Evolutionary conservation across 2,888 invertebrate genomes (phyloP).

Genomic region (Dryocosmus kuriphilus): DNA sequence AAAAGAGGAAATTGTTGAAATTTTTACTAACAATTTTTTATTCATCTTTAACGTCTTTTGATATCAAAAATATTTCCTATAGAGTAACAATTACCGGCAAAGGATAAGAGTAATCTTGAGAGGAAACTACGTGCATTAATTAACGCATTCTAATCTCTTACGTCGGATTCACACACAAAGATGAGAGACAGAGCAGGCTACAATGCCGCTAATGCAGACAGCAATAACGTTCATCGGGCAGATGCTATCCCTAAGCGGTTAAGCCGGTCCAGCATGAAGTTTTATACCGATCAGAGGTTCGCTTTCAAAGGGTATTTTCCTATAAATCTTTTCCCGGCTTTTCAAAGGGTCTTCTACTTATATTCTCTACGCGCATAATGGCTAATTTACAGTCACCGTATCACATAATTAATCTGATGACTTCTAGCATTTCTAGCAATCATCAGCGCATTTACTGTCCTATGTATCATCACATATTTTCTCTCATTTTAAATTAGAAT

Average conservation of each 20-base stretch:
- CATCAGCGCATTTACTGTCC: not conserved
- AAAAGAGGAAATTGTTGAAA: too few relatives aligned
- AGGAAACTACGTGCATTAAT: not conserved
- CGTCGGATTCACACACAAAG: not conserved
- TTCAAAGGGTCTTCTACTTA: not conserved
- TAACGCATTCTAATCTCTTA: not conserved
- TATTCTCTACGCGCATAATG: not conserved
- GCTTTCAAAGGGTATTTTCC: constrained; percentile 1
- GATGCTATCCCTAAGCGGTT: not conserved
- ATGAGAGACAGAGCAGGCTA: not conserved
- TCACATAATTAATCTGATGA: constrained; percentile 6
- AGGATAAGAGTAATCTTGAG: not conserved
- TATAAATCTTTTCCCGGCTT: not conserved
- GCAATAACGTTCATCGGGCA: constrained; percentile 4
- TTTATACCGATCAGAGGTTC: not conserved
- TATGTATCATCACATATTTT: not conserved
- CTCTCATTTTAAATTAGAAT: not conserved
- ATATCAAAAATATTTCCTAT: not conserved
- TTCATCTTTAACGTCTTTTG: not conserved
- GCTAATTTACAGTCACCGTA: not conserved
- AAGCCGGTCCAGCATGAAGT: constrained; percentile 1
- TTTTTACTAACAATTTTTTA: too few relatives aligned
- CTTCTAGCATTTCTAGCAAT: constrained; percentile 3
- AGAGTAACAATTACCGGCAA: not conserved
- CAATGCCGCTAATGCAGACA: constrained; percentile 9